Conservation (phyloP, 30 jellyfish, hydroid and myxozoan genomes). For the Chrysaora quinquecirrha region DNA sequence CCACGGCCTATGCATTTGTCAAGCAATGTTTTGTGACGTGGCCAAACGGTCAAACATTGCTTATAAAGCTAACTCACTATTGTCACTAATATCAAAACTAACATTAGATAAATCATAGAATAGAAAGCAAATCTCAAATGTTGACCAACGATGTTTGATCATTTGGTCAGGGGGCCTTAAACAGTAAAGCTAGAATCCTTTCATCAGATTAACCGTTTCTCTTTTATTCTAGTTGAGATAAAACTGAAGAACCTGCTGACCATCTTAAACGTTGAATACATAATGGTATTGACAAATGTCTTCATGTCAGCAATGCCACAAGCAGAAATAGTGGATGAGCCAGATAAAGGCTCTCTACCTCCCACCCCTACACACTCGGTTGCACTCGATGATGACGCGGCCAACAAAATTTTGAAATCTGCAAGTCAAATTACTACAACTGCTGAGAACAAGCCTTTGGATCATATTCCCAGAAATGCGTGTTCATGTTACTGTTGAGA, state of each 20-base stretch:
- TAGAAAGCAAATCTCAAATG: too few relatives aligned
- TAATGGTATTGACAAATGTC: slow-evolving; percentile 77
- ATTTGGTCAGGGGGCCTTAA: too few relatives aligned
- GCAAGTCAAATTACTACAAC: slow-evolving; percentile 50
- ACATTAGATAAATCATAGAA: too few relatives aligned
- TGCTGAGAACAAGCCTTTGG: slow-evolving; percentile 38
- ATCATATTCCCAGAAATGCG: slow-evolving; percentile 68
- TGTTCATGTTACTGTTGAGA: slow-evolving; percentile 37
- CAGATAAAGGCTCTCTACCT: slow-evolving; percentile 51
- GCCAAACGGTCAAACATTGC: too few relatives aligned
- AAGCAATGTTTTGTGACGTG: too few relatives aligned
- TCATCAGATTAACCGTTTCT: not conserved
- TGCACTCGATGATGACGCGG: slow-evolving; percentile 49
- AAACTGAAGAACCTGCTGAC: slow-evolving; percentile 55
- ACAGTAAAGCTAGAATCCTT: not conserved
- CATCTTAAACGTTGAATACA: slow-evolving; percentile 82
- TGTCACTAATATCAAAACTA: too few relatives aligned
- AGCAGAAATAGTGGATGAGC: slow-evolving; percentile 32
- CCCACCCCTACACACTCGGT: slow-evolving; percentile 80
- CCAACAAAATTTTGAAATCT: slow-evolving; percentile 12
- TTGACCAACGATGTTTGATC: too few relatives aligned
- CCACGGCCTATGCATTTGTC: too few relatives aligned
- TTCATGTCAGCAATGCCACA: slow-evolving; percentile 80
- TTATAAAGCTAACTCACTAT: too few relatives aligned
- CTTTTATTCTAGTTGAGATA: slow-evolving; percentile 21